These are phyloP conservation scores for Stigmatopora argus DNA, from an alignment of 2,113 vertebrate species.

Conservation along the genomic window DNA sequence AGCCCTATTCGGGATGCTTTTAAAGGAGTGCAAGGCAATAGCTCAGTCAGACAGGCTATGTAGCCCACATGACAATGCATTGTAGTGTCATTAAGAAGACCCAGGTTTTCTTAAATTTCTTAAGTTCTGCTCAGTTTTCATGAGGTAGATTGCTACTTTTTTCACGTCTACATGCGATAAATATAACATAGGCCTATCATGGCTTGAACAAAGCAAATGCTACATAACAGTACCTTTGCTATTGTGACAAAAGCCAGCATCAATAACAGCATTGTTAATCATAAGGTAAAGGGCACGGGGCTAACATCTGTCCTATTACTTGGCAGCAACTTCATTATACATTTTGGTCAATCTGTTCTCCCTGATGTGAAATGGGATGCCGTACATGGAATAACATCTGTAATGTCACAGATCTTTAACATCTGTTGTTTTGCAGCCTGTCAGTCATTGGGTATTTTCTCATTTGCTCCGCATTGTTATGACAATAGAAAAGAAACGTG, in stretches of 20 bases:
- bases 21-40: too few relatives aligned
- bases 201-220: not conserved
- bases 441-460: slow-evolving; percentile 59
- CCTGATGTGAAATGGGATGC: slow-evolving; percentile 67
- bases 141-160: too few relatives aligned
- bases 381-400: slow-evolving; percentile 69
- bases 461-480: slow-evolving; percentile 38
- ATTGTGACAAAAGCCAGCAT: slow-evolving; percentile 46
- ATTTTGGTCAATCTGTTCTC: slow-evolving; percentile 76
- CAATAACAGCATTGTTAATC: slow-evolving; percentile 43
- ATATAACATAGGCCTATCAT: not conserved
- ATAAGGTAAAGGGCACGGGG: slow-evolving; percentile 59
- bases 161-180: not conserved
- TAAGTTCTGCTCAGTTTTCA: not conserved
- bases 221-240: slow-evolving; percentile 23
- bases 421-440: slow-evolving; percentile 68
- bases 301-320: slow-evolving; percentile 68
- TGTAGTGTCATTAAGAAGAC: not conserved
- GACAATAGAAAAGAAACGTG: slow-evolving; percentile 41
- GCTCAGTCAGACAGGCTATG: too few relatives aligned
- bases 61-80: too few relatives aligned
- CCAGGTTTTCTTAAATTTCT: too few relatives aligned
- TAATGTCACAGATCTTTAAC: slow-evolving; percentile 62
- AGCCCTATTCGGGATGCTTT: too few relatives aligned
- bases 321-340: slow-evolving; percentile 67